phyloP scores from a whole-genome alignment of 2,113 vertebrate species.

The Mus musculus region GRCm39 chr4:90193001-90193500 shows the following conservation, averaged over 20 bases:
- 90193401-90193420: not conserved
- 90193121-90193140: not conserved
- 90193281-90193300: slow-evolving; percentile 12
- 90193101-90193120: slow-evolving; percentile 7
- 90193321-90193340: slow-evolving; percentile 1
- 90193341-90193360: not conserved
- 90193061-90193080: not conserved
- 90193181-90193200: slow-evolving; percentile 4
- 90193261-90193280: slow-evolving; percentile 28
- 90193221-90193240: slow-evolving; percentile 2
- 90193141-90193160: slow-evolving; percentile 33
- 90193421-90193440: not conserved
- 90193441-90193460: not conserved
- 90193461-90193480: not conserved
- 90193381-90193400: not conserved
- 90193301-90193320: not conserved
- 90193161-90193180: slow-evolving; percentile 7
- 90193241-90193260: not conserved
- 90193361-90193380: not conserved
- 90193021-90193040: not conserved
- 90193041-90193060: not conserved
- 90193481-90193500: not conserved
- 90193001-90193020: not conserved
- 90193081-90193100: not conserved
- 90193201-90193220: not conserved